Percentiles rank a stretch among this genome's conserved stretches.
These are phyloP conservation scores for Dryocosmus kuriphilus DNA, from an alignment of 2,888 invertebrate species.

Conservation along the genomic window DNA sequence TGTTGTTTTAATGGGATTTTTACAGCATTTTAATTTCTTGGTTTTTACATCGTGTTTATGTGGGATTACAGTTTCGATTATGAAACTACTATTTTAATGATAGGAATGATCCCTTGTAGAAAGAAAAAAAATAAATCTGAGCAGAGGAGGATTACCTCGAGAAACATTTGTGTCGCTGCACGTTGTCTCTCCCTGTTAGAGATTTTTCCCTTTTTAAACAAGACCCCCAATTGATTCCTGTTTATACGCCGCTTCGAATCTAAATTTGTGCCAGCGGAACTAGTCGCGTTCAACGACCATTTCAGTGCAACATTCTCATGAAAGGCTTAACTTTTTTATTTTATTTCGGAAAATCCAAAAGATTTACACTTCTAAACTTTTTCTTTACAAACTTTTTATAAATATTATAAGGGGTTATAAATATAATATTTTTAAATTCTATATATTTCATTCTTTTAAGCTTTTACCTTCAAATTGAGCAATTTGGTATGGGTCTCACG, in stretches of 20 bases:
- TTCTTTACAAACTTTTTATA: not conserved
- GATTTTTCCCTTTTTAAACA: constrained; percentile 45
- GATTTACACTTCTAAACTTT: not conserved
- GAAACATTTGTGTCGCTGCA: constrained; percentile 24
- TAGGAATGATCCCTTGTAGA: not conserved
- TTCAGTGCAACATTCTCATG: constrained; percentile 32
- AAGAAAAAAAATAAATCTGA: constrained; percentile 25
- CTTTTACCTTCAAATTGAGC: too few relatives aligned
- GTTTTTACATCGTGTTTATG: not conserved
- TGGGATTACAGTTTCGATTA: constrained; percentile 1
- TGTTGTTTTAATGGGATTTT: constrained; percentile 32
- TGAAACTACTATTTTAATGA: constrained; percentile 18
- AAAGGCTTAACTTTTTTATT: constrained; percentile 6
- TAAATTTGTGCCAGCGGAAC: constrained; percentile 45
- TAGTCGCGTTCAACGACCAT: constrained; percentile 34
- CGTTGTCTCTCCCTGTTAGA: constrained; percentile 2
- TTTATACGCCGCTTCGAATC: constrained; percentile 51
- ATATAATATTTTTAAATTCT: too few relatives aligned
- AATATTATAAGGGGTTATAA: too few relatives aligned
- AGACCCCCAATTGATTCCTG: constrained; percentile 47
- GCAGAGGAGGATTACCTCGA: constrained; percentile 25
- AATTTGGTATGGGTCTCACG: too few relatives aligned
- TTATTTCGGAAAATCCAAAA: not conserved
- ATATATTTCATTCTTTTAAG: too few relatives aligned
- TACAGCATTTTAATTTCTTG: constrained; percentile 19